phyloP scores from a whole-genome alignment of 2,797 vertebrate species.

The Spizella passerina region DNA sequence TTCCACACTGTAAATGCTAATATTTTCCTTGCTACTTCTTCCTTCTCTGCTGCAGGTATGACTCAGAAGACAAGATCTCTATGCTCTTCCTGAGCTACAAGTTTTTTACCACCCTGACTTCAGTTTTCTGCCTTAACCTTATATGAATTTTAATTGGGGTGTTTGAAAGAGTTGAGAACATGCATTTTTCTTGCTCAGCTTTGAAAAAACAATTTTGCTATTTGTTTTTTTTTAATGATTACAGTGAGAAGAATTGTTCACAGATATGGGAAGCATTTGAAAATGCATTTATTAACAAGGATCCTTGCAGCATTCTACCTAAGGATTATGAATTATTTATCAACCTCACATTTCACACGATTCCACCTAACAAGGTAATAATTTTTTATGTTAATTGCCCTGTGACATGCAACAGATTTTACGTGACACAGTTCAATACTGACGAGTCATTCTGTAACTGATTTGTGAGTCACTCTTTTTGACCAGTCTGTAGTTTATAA shows the following conservation, averaged over 20 bases:
- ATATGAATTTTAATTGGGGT: background rate
- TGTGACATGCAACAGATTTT: background rate
- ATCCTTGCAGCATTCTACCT: slow-evolving; percentile 74
- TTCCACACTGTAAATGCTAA: background rate
- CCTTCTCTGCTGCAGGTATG: background rate
- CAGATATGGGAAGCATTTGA: slow-evolving; percentile 77
- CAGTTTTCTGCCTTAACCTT: background rate
- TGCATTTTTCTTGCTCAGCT: background rate
- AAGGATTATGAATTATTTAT: slow-evolving; percentile 75
- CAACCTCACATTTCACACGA: slow-evolving; percentile 66
- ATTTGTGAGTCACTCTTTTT: background rate
- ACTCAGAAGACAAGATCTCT: background rate
- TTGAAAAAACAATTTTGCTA: background rate
- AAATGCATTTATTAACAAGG: slow-evolving; percentile 70
- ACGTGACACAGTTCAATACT: background rate
- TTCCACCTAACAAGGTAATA: slow-evolving; percentile 78
- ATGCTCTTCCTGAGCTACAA: background rate
- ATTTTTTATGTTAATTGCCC: background rate
- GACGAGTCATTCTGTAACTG: background rate
- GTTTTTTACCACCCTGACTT: background rate
- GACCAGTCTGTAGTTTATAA: background rate
- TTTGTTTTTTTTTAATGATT: slow-evolving; percentile 3
- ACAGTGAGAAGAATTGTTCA: slow-evolving; percentile 78
- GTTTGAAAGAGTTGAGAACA: background rate
- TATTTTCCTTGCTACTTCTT: background rate